Conservation (phyloP, 2,113 vertebrate genomes). For the Elgaria multicarinata region DNA sequence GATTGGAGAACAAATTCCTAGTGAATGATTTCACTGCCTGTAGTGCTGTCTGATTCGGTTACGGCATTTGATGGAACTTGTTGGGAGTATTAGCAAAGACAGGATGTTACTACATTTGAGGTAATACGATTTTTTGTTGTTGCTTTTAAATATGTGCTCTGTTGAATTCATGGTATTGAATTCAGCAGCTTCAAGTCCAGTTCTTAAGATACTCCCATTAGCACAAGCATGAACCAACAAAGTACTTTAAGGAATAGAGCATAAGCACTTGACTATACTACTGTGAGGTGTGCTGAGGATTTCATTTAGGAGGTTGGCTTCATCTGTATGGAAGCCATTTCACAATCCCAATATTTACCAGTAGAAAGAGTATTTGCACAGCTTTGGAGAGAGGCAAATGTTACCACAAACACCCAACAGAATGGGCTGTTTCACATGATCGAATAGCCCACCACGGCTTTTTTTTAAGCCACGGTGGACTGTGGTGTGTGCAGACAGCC, state of each 20-base stretch:
- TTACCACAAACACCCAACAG: background rate
- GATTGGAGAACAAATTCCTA: constrained; percentile 59
- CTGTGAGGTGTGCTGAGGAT: background rate
- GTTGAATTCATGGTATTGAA: constrained; percentile 34
- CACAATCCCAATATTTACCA: background rate
- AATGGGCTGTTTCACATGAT: too few species aligned
- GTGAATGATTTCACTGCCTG: constrained; percentile 52
- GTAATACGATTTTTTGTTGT: constrained; percentile 32
- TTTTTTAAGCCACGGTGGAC: background rate
- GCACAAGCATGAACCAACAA: background rate
- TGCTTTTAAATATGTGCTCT: constrained; percentile 42
- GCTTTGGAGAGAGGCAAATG: background rate
- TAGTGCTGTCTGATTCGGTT: constrained; percentile 59
- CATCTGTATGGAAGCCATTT: background rate
- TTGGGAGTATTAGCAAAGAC: constrained; percentile 61
- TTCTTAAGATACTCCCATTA: background rate
- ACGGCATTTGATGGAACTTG: constrained; percentile 52
- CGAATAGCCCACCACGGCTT: too few species aligned
- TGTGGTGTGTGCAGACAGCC: background rate
- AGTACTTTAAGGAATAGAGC: background rate
- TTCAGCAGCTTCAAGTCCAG: constrained; percentile 21
- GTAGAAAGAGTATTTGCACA: background rate
- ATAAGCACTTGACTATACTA: background rate
- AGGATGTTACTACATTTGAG: constrained; percentile 64
- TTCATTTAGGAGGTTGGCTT: background rate